phyloP scores from a whole-genome alignment of 2,113 vertebrate species.

The Hippopotamus amphibius region DNA sequence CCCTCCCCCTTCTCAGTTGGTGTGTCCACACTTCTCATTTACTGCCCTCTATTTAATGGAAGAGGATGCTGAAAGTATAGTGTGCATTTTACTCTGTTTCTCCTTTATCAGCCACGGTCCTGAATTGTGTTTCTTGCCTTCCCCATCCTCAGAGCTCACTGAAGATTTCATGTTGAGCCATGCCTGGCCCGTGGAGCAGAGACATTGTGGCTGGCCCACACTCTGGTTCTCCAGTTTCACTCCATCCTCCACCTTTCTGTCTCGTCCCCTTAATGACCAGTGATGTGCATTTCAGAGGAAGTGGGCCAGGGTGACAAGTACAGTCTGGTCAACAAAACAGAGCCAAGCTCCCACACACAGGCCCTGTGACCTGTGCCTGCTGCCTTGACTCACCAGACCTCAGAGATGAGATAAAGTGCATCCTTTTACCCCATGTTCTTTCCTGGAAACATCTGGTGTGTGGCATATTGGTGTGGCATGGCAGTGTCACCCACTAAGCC shows the following conservation, averaged over 20 bases:
- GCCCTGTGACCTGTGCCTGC: neutral
- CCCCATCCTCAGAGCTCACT: neutral
- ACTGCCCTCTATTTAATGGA: neutral
- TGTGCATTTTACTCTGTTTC: neutral
- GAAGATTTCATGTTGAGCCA: neutral
- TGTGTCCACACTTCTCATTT: neutral
- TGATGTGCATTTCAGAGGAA: neutral
- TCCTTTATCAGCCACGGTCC: neutral
- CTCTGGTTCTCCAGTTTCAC: neutral
- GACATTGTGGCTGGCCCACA: neutral
- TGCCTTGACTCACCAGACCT: neutral
- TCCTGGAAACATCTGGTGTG: neutral
- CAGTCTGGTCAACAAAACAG: neutral
- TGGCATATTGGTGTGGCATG: neutral
- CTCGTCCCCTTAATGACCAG: neutral
- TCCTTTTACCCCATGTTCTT: rapidly evolving
- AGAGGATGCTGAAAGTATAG: neutral
- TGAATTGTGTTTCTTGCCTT: neutral
- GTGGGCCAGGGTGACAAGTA: neutral
- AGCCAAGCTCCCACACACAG: rapidly evolving
- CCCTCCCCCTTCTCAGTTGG: neutral
- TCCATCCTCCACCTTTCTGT: neutral
- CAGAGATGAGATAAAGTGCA: neutral
- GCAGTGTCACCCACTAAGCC: slow-evolving; percentile 25
- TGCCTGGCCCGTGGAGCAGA: neutral